A percentile compares a stretch with the other conserved stretches of the same genome.
Conservation (phyloP, 2,797 vertebrate genomes). For the Micromesistius poutassou region DNA sequence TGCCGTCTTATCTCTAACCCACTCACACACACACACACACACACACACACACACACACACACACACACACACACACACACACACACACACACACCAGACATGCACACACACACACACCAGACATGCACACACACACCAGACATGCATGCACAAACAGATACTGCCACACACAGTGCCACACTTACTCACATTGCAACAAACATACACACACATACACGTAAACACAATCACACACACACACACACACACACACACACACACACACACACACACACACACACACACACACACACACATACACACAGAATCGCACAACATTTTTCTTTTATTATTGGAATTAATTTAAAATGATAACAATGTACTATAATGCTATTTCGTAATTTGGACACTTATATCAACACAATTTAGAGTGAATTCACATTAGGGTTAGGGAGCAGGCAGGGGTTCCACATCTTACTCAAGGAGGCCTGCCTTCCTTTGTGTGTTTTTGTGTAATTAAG, state of each 20-base stretch:
- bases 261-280: too few species aligned
- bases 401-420: neutral
- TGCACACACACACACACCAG: neutral
- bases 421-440: neutral
- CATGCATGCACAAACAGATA: neutral
- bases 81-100: neutral
- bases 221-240: too few species aligned
- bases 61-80: conserved; percentile 6
- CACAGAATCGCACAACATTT: too few species aligned
- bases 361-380: neutral
- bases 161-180: neutral
- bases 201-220: too few species aligned
- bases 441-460: neutral
- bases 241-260: too few species aligned
- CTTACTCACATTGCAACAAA: neutral
- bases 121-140: too few species aligned
- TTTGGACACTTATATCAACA: neutral
- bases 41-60: conserved; percentile 10
- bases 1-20: neutral
- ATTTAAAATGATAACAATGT: neutral
- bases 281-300: too few species aligned
- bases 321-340: neutral
- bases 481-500: neutral
- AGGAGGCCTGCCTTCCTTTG: neutral
- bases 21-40: conserved; percentile 4